Base-by-base conservation (phyloP, 30 jellyfish, hydroid and myxozoan genomes). In the Aurelia aurita complex sp. Pacific region DNA sequence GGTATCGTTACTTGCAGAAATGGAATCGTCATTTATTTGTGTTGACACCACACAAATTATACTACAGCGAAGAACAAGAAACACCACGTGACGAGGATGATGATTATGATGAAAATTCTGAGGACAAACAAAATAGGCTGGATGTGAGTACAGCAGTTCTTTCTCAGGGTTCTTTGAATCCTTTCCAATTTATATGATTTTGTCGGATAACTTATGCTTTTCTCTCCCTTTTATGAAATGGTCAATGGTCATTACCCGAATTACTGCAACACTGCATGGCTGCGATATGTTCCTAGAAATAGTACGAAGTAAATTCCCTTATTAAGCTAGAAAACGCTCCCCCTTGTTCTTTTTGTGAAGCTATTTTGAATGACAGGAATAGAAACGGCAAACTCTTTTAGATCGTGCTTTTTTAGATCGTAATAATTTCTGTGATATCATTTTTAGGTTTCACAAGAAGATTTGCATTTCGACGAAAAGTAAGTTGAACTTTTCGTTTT, bases 1-100 rank as follows among this genome's bases (percentile, higher is more conserved):
- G 13, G 57, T 9, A 9, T 46, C 5, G 5, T 43, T 54, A 11
- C 38, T 64, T 46, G 12, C 69, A 94, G 99, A 89, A 85, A 64
- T 94, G 99, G 99, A 89, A 94, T 71, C 90, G 96, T 33, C 99
- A 94, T 59, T 79, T 94, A 63, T 94, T 94, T 81, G 97, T 94
- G 64, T 65, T 94, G 88, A 94, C 99, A 19, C 91, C 97, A 51
- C 46, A 90, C 50, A 83, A 71, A 18, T 79, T 94, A 38, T 89
- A 69, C 87, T 94, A 88, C 78, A 90, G 97, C 29, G 95, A 89
- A 63, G 97, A 89, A 73, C 97, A 94, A 80, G 99, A 94, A 53
- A 85, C 69, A 33, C 87, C 95, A 33, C 91, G 88, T 42, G 97
- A 94, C 16, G 99, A 94, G 72, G 99, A 94, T 61, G 99, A 94